phyloP scores from a whole-genome alignment of 2,113 vertebrate genomes.

The Lethenteron reissneri region DNA sequence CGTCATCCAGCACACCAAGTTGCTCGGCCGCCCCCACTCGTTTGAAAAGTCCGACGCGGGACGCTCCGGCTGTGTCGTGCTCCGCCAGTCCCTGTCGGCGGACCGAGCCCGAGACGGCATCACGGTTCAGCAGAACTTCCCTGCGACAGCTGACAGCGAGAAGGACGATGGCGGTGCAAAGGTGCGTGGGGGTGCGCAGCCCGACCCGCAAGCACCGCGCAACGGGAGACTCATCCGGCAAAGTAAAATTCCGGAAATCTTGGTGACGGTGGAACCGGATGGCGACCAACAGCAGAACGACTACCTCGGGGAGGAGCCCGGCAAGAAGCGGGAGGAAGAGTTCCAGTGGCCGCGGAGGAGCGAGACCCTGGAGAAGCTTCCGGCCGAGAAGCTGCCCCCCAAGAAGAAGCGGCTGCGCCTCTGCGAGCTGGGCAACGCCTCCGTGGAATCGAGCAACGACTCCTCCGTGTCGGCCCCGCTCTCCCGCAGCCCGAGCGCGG shows the following conservation, averaged over 20 bases:
- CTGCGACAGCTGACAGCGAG: neutral
- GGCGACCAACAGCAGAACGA: neutral
- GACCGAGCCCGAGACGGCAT: neutral
- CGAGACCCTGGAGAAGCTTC: slow-evolving; percentile 1
- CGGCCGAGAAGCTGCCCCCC: slow-evolving; percentile 2
- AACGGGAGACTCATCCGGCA: neutral
- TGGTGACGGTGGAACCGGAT: slow-evolving; percentile 1
- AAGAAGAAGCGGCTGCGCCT: slow-evolving; percentile 2
- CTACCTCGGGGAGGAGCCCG: neutral
- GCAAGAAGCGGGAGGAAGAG: neutral
- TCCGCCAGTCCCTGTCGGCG: neutral
- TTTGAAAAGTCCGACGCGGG: neutral
- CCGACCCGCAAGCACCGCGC: neutral
- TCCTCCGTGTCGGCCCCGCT: neutral
- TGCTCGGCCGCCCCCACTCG: neutral
- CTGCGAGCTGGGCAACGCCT: neutral
- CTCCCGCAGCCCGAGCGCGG: neutral
- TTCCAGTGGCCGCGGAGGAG: slow-evolving; percentile 5
- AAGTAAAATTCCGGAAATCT: neutral
- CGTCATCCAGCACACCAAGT: slow-evolving; percentile 4
- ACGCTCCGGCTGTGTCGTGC: neutral
- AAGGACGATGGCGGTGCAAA: neutral
- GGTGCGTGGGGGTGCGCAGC: neutral
- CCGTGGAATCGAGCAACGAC: neutral
- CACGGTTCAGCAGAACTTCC: neutral